Conservation (phyloP, 2,888 invertebrate species). For the Zhengitettix transpicula region DNA sequence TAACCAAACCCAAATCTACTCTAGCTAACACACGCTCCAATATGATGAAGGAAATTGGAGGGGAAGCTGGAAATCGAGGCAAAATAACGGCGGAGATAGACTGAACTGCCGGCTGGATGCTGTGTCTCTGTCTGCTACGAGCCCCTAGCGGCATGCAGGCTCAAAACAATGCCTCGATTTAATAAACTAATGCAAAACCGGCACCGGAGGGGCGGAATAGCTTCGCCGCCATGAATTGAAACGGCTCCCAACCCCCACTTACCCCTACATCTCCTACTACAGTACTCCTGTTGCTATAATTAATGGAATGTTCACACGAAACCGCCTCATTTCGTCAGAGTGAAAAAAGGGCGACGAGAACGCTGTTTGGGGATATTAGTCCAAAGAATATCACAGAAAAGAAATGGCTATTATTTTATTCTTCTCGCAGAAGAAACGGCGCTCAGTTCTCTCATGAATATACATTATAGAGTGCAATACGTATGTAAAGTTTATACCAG, state of each 20-base stretch:
- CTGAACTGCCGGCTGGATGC: neutral
- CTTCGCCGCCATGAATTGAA: constrained; percentile 7
- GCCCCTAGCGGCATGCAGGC: neutral
- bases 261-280: neutral
- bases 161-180: constrained; percentile 13
- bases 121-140: neutral
- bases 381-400: constrained; percentile 8
- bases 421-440: neutral
- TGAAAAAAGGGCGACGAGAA: neutral
- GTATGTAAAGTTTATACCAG: neutral
- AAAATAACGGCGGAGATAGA: constrained; percentile 5
- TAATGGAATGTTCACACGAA: constrained; percentile 14
- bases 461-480: neutral
- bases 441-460: neutral
- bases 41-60: constrained; percentile 11
- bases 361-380: constrained; percentile 3
- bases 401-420: constrained; percentile 6
- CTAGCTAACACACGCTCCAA: constrained; percentile 7
- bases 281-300: constrained; percentile 12
- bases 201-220: constrained; percentile 1
- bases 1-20: constrained; percentile 5
- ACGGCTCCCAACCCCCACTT: neutral
- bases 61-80: constrained; percentile 10
- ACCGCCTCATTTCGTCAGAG: constrained; percentile 7
- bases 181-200: constrained; percentile 13